Percentiles rank a stretch among this genome's conserved stretches.
Evolutionary conservation across 1,140 invertebrate species (phyloP).

Genomic region (Argopecten irradians): DNA sequence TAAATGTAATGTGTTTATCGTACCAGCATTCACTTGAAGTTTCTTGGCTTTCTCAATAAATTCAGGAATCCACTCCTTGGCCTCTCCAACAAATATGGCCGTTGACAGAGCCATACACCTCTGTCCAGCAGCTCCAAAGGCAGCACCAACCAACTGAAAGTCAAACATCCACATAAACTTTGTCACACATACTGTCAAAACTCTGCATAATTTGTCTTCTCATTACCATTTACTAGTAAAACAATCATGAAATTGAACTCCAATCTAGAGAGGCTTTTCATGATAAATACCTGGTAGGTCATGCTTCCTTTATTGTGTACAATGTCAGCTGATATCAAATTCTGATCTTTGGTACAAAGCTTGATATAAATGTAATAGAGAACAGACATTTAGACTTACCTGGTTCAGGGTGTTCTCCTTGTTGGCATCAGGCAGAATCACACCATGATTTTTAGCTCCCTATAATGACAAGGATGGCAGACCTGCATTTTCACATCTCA

Average conservation of each 20-base stretch:
- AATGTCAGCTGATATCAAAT: too few relatives aligned
- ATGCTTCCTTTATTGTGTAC: too few relatives aligned
- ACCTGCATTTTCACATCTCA: not conserved
- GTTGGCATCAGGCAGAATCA: constrained; percentile 97
- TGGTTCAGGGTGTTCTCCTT: constrained; percentile 95
- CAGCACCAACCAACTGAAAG: constrained; percentile 89
- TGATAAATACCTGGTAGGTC: too few relatives aligned
- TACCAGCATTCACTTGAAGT: constrained; percentile 93
- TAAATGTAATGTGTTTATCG: too few relatives aligned
- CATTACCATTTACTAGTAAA: too few relatives aligned
- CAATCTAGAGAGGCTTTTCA: too few relatives aligned
- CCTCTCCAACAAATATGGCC: constrained; percentile 96
- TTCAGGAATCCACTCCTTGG: constrained; percentile 96
- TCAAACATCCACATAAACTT: not conserved
- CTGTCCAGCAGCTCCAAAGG: constrained; percentile 93
- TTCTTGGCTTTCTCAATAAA: constrained; percentile 90
- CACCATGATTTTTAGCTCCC: constrained; percentile 99
- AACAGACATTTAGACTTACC: constrained; percentile 47
- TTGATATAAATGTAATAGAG: not conserved
- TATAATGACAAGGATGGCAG: constrained; percentile 53
- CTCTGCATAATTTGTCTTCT: not conserved
- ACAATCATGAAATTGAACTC: too few relatives aligned
- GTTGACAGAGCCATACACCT: constrained; percentile 99
- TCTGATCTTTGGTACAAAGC: not conserved
- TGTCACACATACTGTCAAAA: not conserved